Evolutionary conservation across 2,797 vertebrate genomes (phyloP).

Genomic region (Sebastes taczanowskii): DNA sequence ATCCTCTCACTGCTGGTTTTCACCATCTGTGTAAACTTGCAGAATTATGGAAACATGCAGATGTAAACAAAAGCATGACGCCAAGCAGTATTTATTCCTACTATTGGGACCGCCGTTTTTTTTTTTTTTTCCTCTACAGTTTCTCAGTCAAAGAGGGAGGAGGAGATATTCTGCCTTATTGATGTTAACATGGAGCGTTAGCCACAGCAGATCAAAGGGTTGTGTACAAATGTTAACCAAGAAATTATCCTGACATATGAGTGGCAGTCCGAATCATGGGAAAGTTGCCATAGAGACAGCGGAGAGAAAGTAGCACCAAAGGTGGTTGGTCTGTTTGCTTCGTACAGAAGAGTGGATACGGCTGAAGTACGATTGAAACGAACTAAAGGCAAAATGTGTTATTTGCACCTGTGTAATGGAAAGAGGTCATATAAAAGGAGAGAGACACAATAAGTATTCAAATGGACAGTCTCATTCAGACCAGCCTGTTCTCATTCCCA

Average conservation of each 20-base stretch:
- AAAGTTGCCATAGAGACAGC: background rate
- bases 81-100: background rate
- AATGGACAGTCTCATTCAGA: background rate
- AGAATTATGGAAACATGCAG: background rate
- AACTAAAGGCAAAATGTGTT: background rate
- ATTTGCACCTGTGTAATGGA: background rate
- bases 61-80: background rate
- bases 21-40: slow-evolving; percentile 12
- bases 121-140: too few relatives aligned
- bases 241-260: background rate
- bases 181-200: background rate
- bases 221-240: background rate
- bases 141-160: background rate
- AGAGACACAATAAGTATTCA: background rate
- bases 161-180: background rate
- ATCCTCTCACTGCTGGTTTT: slow-evolving; percentile 7
- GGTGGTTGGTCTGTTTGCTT: background rate
- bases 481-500: too few relatives aligned
- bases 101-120: background rate
- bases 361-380: too few relatives aligned
- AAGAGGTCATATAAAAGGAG: background rate
- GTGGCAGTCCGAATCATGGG: background rate
- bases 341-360: background rate
- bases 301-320: background rate
- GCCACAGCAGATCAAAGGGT: background rate